phyloP scores from a whole-genome alignment of 2,888 invertebrate species.

The Drymonia ruficornis region DNA sequence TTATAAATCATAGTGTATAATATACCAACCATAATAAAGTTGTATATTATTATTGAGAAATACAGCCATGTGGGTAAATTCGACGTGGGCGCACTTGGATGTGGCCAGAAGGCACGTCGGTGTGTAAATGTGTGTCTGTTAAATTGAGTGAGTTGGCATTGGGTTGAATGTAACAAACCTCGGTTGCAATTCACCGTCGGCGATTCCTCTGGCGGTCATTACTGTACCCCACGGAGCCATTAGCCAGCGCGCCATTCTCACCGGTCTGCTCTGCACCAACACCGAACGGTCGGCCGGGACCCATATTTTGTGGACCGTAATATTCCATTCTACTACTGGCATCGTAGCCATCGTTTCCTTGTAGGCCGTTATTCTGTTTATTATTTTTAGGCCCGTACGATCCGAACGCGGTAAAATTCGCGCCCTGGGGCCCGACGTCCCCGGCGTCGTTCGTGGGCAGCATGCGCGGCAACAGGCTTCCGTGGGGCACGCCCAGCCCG shows the following conservation, averaged over 20 bases:
- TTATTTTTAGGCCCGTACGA: constrained; percentile 70
- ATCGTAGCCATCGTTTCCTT: constrained; percentile 51
- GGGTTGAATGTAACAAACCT: constrained; percentile 83
- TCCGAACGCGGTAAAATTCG: constrained; percentile 79
- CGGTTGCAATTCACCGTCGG: constrained; percentile 75
- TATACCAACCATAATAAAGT: constrained; percentile 34
- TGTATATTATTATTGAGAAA: constrained; percentile 22
- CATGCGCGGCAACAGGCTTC: constrained; percentile 77
- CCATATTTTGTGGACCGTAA: constrained; percentile 66
- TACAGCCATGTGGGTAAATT: constrained; percentile 1
- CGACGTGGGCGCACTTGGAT: background rate
- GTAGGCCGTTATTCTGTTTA: constrained; percentile 41
- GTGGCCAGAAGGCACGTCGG: background rate
- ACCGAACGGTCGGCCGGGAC: constrained; percentile 66
- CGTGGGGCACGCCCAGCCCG: constrained; percentile 77
- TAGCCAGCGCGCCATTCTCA: constrained; percentile 65
- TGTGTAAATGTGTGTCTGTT: constrained; percentile 41
- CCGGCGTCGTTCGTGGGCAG: constrained; percentile 65
- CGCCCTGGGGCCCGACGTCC: constrained; percentile 63
- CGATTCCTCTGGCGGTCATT: constrained; percentile 82
- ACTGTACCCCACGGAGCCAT: constrained; percentile 80
- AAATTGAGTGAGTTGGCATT: constrained; percentile 72
- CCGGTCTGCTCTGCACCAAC: constrained; percentile 55
- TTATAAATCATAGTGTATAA: constrained; percentile 32
- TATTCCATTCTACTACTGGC: constrained; percentile 52